Conservation (phyloP, 1,140 invertebrate genomes). For the Drosophila albomicans region DNA sequence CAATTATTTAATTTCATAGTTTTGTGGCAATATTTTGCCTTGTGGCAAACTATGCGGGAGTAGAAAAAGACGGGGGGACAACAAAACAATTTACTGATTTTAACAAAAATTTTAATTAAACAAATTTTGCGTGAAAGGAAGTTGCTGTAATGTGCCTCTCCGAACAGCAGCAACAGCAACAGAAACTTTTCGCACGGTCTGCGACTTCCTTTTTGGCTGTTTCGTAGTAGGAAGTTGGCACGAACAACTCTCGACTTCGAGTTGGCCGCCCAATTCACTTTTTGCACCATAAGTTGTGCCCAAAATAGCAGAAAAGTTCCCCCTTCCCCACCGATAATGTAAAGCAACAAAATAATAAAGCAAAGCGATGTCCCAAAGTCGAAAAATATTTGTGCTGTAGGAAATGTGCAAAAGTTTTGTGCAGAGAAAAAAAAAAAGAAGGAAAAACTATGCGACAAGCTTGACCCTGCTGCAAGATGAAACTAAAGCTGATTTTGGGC, state of each 20-base stretch:
- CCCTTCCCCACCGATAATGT: slow-evolving; percentile 63
- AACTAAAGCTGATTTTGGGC: slow-evolving; percentile 28
- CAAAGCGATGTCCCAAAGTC: slow-evolving; percentile 47
- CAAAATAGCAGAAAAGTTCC: slow-evolving; percentile 80
- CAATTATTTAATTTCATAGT: slow-evolving; percentile 47
- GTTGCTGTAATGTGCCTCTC: slow-evolving; percentile 55
- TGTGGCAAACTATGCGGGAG: slow-evolving; percentile 39
- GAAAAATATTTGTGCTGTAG: slow-evolving; percentile 43
- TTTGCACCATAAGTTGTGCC: slow-evolving; percentile 80
- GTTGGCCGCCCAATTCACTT: slow-evolving; percentile 63
- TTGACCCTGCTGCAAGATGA: slow-evolving; percentile 25
- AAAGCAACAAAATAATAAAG: slow-evolving; percentile 62
- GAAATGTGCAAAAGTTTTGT: slow-evolving; percentile 54
- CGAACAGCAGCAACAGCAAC: slow-evolving; percentile 17
- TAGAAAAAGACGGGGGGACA: slow-evolving; percentile 26
- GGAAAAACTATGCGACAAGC: slow-evolving; percentile 45
- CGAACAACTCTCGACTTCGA: slow-evolving; percentile 46
- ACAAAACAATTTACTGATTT: slow-evolving; percentile 82
- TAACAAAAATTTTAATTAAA: slow-evolving; percentile 83
- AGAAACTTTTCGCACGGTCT: slow-evolving; percentile 71
- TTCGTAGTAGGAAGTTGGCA: slow-evolving; percentile 71
- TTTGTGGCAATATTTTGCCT: slow-evolving; percentile 44
- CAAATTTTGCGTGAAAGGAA: slow-evolving; percentile 80
- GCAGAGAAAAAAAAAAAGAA: too few species aligned
- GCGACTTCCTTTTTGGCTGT: slow-evolving; percentile 65